Conservation (phyloP, 2,113 vertebrate species). For the Phyllopteryx taeniolatus region DNA sequence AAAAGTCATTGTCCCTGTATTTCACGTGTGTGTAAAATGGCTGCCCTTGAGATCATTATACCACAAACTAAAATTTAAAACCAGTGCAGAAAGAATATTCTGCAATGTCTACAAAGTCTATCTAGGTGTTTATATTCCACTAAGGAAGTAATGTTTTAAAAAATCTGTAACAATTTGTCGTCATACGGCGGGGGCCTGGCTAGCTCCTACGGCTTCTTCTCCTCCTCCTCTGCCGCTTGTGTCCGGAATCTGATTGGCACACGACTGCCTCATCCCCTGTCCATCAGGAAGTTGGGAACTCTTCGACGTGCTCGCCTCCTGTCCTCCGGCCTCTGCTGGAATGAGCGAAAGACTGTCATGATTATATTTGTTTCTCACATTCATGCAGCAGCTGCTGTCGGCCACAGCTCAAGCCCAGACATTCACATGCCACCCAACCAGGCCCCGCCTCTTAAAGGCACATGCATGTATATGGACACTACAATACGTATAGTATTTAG, state of each 20-base stretch:
- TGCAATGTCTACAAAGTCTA: conserved; percentile 48
- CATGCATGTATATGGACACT: too few species aligned
- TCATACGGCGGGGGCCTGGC: conserved; percentile 5
- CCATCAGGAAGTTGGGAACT: conserved; percentile 73
- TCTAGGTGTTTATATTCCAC: conserved; percentile 24
- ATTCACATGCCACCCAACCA: too few species aligned
- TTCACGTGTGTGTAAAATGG: conserved; percentile 59
- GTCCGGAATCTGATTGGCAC: conserved; percentile 83
- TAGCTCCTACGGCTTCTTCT: neutral
- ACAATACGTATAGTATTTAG: neutral
- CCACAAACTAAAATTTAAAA: conserved; percentile 36
- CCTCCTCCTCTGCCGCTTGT: conserved; percentile 47
- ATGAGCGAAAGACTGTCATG: conserved; percentile 1
- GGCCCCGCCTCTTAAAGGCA: too few species aligned
- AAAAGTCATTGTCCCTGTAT: conserved; percentile 67
- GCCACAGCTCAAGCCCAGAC: too few species aligned
- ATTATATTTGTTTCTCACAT: neutral
- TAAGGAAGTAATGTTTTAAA: neutral
- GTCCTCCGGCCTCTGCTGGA: conserved; percentile 45
- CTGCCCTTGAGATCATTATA: conserved; percentile 48
- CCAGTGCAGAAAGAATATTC: conserved; percentile 36
- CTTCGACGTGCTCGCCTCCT: conserved; percentile 52
- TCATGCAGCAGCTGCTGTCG: neutral
- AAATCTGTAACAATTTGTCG: neutral
- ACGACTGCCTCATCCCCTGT: conserved; percentile 84